Evolutionary conservation across 2,113 vertebrate species (phyloP), one percentile per base, ranked within the genome.

Genomic region (Pleuronectes platessa): DNA sequence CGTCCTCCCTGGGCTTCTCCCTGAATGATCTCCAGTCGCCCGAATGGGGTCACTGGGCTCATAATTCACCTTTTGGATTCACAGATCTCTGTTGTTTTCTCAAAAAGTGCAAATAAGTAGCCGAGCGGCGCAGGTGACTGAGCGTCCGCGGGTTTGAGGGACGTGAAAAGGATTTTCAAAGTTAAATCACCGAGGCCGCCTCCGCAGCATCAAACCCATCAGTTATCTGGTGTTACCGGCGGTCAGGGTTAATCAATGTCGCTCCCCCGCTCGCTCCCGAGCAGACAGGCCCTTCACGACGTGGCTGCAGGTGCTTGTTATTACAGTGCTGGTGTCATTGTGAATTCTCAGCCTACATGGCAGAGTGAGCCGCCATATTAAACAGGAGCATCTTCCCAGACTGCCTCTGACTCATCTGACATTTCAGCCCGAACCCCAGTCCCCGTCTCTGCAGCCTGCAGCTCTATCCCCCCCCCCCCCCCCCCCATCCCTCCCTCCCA

Each of bases 341-440:
- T 86, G 84, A 69, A 91, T 86, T 64, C 86, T 62, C 71, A 74
- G 86, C 76, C 76, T 84, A 64, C 74, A 6, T 61, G 54, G 78
- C 76, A 80, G 76, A 76, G 68, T 47, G 47, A 69, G 61, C 72
- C 87, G 84, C 68, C 88, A 70, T 88, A 89, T 92, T 93, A 92
- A 85, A 88, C 68, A 65, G 63, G 62, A 88, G 76, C 61, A 55
- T 89, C 92, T 78, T 88, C 74, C 79, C 84, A 85, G 85, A 87
- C 82, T 81, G 65, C 88, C 78, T 90, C 85, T 93, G 91, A 93
- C 89, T 94, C 90, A 92, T 87, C 92, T 94, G 92, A 91, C 92
- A 94, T 93, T 94, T 92, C 74, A 69, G 71, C 72, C 61, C 58
- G 60, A 79, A 82, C 71, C 72, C 61, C 71, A 60, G 83, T 76